These are phyloP conservation scores for Sclerodermus sp. DNA, from an alignment of 2,888 invertebrate genomes.

Conservation along the genomic window DNA sequence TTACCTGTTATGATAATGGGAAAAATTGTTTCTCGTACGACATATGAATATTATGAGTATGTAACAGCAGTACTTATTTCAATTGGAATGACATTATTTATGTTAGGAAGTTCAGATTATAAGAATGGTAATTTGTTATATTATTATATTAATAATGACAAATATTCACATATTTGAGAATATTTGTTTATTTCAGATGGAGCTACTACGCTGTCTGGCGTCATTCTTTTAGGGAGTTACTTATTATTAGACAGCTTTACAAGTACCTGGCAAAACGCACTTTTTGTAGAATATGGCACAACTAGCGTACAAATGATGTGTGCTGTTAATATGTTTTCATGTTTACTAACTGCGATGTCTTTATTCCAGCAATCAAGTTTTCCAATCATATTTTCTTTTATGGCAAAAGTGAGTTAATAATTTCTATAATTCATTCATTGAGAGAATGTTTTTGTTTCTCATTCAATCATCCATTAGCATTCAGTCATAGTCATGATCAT, in stretches of 20 bases:
- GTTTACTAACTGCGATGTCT: constrained; percentile 83
- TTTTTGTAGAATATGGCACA: constrained; percentile 80
- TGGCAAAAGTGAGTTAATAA: constrained; percentile 62
- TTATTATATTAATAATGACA: neutral
- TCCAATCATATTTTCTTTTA: constrained; percentile 70
- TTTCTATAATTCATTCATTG: neutral
- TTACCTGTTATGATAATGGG: constrained; percentile 99
- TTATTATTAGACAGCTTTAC: constrained; percentile 97
- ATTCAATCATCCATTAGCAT: too few relatives aligned
- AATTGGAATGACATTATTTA: constrained; percentile 89
- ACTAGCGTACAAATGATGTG: constrained; percentile 92
- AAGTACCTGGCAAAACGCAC: constrained; percentile 93
- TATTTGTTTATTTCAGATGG: constrained; percentile 54
- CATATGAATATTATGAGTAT: constrained; percentile 91
- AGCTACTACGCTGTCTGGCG: constrained; percentile 80
- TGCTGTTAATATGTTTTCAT: constrained; percentile 93
- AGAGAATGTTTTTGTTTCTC: too few relatives aligned
- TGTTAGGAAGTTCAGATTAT: constrained; percentile 76
- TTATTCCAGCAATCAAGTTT: constrained; percentile 86
- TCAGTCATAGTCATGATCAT: too few relatives aligned
- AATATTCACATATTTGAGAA: constrained; percentile 1
- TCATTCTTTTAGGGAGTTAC: constrained; percentile 84
- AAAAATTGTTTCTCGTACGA: constrained; percentile 81
- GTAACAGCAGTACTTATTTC: constrained; percentile 87
- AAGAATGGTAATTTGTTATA: constrained; percentile 58